Base-by-base conservation (phyloP, 2,113 vertebrate species). In the Coptodon bakossiorum region DNA sequence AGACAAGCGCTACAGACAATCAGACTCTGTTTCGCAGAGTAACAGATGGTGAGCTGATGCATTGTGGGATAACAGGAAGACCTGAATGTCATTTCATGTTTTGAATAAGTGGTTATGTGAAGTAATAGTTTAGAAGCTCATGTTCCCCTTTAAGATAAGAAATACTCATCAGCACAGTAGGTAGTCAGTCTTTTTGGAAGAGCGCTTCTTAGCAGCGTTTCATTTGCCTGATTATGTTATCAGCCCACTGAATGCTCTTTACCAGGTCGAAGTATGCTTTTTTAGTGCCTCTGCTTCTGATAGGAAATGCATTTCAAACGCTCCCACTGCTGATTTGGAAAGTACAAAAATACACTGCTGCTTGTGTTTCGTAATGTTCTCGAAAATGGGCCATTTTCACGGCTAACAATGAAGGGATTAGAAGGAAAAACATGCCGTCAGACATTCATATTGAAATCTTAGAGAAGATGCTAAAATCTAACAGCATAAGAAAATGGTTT, bases 331-430 rank as follows among this genome's bases (percentile, higher is more conserved):
- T 53, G 87, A 87, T 88, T 91, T 85, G 36, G 48, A 78, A 66
- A 83, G 83, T 85, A 89, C 88, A 84, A 86, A 92, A 92, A 94
- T 86, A 93, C 71, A 89, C 83, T 11, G 36, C 81, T 14, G 86
- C 79, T 83, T 76, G 66, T 82, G 86, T 90, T 94, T 92, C 82
- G 40, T 91, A 89, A 93, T 86, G 45, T 54, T 50, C 82, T 88
- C 29, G 14, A 86, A 90, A 94, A 82, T 82, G 80, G 84, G 82
- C 53, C 90, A 86, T 87, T 91, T 88, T 79, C 86, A 61, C 36
- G 2, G 38, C 66, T 57, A 79, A 94, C 91, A 93, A 93, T 90
- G 66, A 52, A 16, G 19, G 80, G 93, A 94, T 92, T 90, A 92
- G 71, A 34, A 34, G 34, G 31, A 79, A 88, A 86, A 90, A 86